Base-by-base conservation (phyloP, 2,888 invertebrate genomes). In the Cephus spinipes region DNA sequence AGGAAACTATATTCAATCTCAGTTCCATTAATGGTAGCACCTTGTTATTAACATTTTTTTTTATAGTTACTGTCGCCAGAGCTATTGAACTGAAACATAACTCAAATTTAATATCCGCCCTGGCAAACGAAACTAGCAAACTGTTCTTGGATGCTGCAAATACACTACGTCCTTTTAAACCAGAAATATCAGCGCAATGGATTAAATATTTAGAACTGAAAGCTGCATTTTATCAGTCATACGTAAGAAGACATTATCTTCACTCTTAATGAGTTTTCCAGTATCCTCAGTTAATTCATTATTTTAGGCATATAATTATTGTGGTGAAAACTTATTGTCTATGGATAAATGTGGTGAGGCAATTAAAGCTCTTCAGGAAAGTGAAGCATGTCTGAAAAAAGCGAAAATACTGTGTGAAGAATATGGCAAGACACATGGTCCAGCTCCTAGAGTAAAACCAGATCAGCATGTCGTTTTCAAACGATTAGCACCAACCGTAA, bases 271-370 rank as follows among this genome's bases (percentile, higher is more conserved):
- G 9, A 55, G 23, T 23, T 75, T 32, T 15, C 11, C n/a, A 34
- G 55, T 34, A 36, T 34, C 23, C 36, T 15, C 40, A 77, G 12
- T 33, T 79, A 73, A 36, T 73, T 33, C 69, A 4, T 79, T 73
- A 40, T 80, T 82, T 80, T 85, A 94, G 94, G 94, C 94, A 6
- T 94, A 94, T 85, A 94, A 93, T 86, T 95, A 93, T 86, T 92
- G 93, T 83, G 94, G 94, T 35, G 94, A 94, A 84, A 92, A 93
- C 81, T 89, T 94, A 76, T 88, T 94, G 81, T 89, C 93, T 9
- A 93, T 93, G 86, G 94, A 95, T 86, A 94, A 94, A 86, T 94
- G 94, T 89, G 95, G 95, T 12, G 94, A 94, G 82, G 94, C 94
- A 6, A 93, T 94, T 78, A 90, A 93, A 84, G 93, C 94, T 55